Evolutionary conservation across 2,113 vertebrate genomes (phyloP).

Genomic region (Trochalopteron elliotii): DNA sequence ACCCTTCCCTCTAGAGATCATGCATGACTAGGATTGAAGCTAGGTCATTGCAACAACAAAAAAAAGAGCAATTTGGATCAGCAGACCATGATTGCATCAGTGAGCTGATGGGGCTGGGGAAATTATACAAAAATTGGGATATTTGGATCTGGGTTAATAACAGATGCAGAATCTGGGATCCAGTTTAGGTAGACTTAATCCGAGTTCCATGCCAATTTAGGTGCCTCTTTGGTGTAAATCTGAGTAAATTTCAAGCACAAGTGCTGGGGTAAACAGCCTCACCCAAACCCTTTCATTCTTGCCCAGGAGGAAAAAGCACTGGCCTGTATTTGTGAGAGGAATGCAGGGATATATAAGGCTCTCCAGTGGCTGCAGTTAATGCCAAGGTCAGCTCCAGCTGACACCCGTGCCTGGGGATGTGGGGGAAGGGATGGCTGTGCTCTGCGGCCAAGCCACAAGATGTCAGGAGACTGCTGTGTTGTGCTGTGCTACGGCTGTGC

Average conservation of each 20-base stretch:
- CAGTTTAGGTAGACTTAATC: background rate
- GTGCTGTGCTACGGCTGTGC: background rate
- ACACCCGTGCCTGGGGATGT: background rate
- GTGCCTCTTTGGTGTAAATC: background rate
- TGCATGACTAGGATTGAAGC: background rate
- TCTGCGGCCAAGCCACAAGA: constrained; percentile 47
- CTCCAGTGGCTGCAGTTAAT: background rate
- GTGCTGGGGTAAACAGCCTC: background rate
- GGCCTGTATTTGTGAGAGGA: background rate
- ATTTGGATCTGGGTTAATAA: background rate
- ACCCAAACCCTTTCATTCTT: background rate
- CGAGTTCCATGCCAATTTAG: background rate
- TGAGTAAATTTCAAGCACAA: background rate
- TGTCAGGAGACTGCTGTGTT: constrained; percentile 45
- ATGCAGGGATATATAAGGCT: background rate
- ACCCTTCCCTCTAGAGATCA: background rate
- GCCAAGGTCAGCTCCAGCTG: constrained; percentile 40
- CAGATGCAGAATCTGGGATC: background rate
- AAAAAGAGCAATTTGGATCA: background rate
- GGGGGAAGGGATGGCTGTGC: constrained; percentile 40
- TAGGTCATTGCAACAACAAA: background rate
- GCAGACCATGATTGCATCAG: background rate
- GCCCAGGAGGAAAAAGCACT: background rate
- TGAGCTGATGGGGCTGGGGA: background rate
- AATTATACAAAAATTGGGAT: background rate